phyloP scores from a whole-genome alignment of 2,113 vertebrate genomes.

The Lasiurus borealis region DNA sequence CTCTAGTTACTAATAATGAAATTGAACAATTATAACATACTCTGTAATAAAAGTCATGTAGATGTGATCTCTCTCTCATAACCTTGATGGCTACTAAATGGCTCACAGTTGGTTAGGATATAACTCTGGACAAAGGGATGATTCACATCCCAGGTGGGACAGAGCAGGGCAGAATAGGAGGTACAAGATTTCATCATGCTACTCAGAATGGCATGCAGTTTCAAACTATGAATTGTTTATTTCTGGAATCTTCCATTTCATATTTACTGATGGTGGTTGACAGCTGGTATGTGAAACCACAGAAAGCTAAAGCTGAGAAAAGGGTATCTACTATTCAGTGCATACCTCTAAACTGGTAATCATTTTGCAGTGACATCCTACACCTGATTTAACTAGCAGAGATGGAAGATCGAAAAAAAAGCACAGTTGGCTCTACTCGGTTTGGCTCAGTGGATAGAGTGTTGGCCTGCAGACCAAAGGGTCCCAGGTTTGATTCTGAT shows the following conservation, averaged over 20 bases:
- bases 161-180: neutral
- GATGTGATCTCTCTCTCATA: neutral
- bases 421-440: neutral
- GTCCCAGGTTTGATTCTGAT: no score
- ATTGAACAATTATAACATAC: neutral
- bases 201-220: neutral
- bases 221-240: neutral
- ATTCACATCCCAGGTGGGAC: neutral
- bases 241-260: neutral
- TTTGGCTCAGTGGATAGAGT: no score
- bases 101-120: no score
- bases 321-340: neutral
- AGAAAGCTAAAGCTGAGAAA: neutral
- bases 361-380: neutral
- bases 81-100: neutral
- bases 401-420: neutral
- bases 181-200: neutral
- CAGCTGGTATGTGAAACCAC: neutral
- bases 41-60: neutral
- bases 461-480: no score
- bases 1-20: neutral
- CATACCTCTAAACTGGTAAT: fast-evolving
- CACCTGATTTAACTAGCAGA: neutral
- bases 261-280: neutral
- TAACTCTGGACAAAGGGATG: neutral